These are phyloP conservation scores for Salminus brasiliensis DNA, from an alignment of 2,113 vertebrate species.

Conservation along the genomic window DNA sequence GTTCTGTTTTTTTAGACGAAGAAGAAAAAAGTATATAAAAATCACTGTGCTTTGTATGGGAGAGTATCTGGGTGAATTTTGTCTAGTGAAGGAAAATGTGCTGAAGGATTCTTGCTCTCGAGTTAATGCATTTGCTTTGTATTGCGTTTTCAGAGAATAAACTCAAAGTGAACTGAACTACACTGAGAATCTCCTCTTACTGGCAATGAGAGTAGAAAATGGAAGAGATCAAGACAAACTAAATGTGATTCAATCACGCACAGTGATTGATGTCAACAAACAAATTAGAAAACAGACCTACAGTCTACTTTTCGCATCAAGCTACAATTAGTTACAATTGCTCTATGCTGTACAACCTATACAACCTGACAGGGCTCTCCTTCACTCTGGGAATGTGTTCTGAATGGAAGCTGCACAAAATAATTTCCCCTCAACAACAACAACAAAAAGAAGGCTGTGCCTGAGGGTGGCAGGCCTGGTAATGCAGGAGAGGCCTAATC, in stretches of 20 bases:
- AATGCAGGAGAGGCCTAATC: constrained; percentile 34
- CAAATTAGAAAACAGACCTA: constrained; percentile 1
- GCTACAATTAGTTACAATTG: neutral
- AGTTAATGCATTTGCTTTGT: too few species aligned
- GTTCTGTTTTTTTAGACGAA: too few species aligned
- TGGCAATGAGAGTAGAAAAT: too few species aligned
- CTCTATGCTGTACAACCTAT: neutral
- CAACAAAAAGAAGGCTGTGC: neutral
- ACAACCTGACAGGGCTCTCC: neutral
- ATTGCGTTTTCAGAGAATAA: too few species aligned
- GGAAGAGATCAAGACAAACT: neutral
- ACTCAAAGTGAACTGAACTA: too few species aligned
- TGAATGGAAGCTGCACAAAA: constrained; percentile 30
- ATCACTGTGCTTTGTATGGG: too few species aligned
- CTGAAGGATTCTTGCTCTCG: too few species aligned
- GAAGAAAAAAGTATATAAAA: too few species aligned
- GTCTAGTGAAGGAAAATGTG: too few species aligned
- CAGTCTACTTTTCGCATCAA: constrained; percentile 7
- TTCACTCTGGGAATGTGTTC: neutral
- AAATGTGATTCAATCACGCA: neutral
- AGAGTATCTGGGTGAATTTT: too few species aligned
- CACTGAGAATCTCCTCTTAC: too few species aligned
- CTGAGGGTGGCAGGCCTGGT: constrained; percentile 26
- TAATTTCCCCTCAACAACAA: neutral
- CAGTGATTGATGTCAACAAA: constrained; percentile 22